Evolutionary conservation across 1,140 invertebrate species (phyloP), one percentile per base, ranked within the genome.

Genomic region (Drosophila lacteicornis): DNA sequence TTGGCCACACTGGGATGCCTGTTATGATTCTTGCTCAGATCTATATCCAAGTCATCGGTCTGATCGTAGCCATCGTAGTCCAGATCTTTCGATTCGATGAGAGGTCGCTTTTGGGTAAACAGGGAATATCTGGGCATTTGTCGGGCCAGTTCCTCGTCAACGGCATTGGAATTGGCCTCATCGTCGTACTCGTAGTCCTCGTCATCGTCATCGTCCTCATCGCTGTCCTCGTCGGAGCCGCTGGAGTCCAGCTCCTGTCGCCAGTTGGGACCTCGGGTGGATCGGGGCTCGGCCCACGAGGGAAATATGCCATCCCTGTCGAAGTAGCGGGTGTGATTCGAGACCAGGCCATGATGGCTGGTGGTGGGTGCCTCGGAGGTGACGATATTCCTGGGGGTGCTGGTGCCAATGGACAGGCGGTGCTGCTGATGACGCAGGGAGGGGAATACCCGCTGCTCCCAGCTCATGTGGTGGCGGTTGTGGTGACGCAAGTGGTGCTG

Each of bases 401-500:
- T 59, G 43, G 67, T 19, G 25, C 27, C 67, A 3, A 73, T 36
- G 22, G 57, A 17, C 51, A 75, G 19, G 9, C 50, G 80, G 33
- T 83, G 81, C 36, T 60, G 82, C 67, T 67, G 79, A 3, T 71
- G 82, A 2, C 57, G 84, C 55, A 82, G 43, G 2, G 75, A 56
- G 38, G 79, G 85, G 36, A 87, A 82, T 0, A 91, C 85, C 13
- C 82, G 50, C 53, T 88, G 86, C 60, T 90, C 75, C 85, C 85
- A 90, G 65, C 67, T 81, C 40, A 63, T 30, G 45, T 90, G 85
- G 43, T 91, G 87, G 1, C 82, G 85, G 62, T 90, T 90, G 40
- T 91, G 87, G 49, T 90, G 85, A 12, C 85, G 75, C 67, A 90
- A 77, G 49, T 91, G 85, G 57, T 90, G 85, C 47, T 90, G 85